These are phyloP conservation scores for Semnornis frantzii DNA, from an alignment of 2,113 vertebrate genomes.

Conservation along the genomic window DNA sequence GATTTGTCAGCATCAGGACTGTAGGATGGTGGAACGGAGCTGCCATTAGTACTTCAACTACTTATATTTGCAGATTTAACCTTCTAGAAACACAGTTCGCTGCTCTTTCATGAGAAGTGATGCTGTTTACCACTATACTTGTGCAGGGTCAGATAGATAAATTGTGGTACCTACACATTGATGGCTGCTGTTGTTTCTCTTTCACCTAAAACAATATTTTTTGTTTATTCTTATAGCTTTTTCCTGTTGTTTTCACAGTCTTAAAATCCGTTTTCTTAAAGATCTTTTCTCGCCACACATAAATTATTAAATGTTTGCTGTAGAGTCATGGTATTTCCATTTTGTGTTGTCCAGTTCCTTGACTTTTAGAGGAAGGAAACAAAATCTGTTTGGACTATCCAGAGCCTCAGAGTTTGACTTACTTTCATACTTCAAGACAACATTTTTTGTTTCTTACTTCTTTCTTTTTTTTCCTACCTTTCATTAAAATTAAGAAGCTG, in stretches of 20 bases:
- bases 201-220: not conserved
- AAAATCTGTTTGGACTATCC: not conserved
- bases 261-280: not conserved
- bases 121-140: not conserved
- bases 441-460: not conserved
- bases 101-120: not conserved
- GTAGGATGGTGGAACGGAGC: not conserved
- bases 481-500: not conserved
- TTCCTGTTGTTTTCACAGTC: not conserved
- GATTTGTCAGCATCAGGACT: not conserved
- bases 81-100: not conserved
- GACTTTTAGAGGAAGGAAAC: not conserved
- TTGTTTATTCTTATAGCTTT: not conserved
- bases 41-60: not conserved
- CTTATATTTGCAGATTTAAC: not conserved
- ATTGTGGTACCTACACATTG: rapidly evolving
- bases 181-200: not conserved
- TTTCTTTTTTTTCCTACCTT: not conserved
- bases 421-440: not conserved
- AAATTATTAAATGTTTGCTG: not conserved
- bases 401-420: not conserved
- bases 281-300: not conserved
- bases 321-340: not conserved
- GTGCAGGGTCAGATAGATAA: not conserved
- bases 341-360: not conserved